phyloP scores from a whole-genome alignment of 2,888 invertebrate species.

The Elegia similella region DNA sequence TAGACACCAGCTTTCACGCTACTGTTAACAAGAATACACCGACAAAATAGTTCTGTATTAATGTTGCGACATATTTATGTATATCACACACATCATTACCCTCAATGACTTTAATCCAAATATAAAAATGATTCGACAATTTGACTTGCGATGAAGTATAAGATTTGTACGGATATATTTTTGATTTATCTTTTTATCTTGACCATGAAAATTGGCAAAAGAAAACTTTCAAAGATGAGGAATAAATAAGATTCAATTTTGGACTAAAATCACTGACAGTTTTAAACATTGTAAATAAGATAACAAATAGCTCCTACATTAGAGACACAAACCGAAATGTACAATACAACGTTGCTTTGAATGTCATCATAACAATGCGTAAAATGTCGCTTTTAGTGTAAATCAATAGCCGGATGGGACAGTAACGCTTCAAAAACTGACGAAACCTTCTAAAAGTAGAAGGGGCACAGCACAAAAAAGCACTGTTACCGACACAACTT shows the following conservation, averaged over 20 bases:
- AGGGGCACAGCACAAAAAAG: conserved; percentile 26
- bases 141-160: too few relatives aligned
- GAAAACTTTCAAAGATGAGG: too few relatives aligned
- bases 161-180: too few relatives aligned
- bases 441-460: conserved; percentile 23
- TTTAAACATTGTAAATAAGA: neutral
- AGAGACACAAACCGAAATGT: neutral
- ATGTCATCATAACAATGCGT: conserved; percentile 31
- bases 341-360: conserved; percentile 38
- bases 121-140: too few relatives aligned
- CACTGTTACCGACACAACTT: conserved; percentile 21
- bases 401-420: conserved; percentile 44
- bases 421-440: conserved; percentile 45
- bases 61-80: too few relatives aligned
- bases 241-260: neutral
- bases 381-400: conserved; percentile 46
- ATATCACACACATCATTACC: too few relatives aligned
- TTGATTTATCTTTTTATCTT: too few relatives aligned
- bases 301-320: neutral
- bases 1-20: conserved; percentile 52
- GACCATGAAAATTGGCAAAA: too few relatives aligned
- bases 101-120: too few relatives aligned
- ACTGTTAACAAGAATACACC: conserved; percentile 7
- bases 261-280: neutral
- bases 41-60: too few relatives aligned